These are phyloP conservation scores for Fragum whitleyi DNA, from an alignment of 2,888 invertebrate genomes.

Conservation along the genomic window DNA sequence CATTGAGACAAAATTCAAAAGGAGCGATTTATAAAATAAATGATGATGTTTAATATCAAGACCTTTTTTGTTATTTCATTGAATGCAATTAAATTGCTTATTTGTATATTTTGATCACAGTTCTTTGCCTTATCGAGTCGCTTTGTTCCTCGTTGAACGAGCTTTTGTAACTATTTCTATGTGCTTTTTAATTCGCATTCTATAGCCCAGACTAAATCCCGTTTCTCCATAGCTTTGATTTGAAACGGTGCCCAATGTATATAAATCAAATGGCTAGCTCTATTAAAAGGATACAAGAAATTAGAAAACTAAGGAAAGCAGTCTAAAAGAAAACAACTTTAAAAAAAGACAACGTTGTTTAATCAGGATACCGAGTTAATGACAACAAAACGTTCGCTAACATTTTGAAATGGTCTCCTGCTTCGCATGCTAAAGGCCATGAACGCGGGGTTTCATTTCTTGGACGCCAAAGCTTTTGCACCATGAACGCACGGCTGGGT, in stretches of 20 bases:
- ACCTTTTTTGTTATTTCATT: conserved; percentile 56
- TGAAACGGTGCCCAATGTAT: background rate
- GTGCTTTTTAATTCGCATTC: conserved; percentile 47
- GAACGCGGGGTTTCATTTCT: too few relatives aligned
- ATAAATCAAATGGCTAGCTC: too few relatives aligned
- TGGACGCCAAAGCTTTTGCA: too few relatives aligned
- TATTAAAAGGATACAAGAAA: too few relatives aligned
- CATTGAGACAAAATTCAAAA: conserved; percentile 22
- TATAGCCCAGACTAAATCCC: conserved; percentile 42
- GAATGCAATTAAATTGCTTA: conserved; percentile 61
- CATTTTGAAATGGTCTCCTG: too few relatives aligned
- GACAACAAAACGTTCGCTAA: too few relatives aligned
- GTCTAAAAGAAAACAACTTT: too few relatives aligned
- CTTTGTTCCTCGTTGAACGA: conserved; percentile 45
- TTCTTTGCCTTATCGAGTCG: conserved; percentile 49
- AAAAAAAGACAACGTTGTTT: too few relatives aligned
- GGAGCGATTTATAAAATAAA: conserved; percentile 22
- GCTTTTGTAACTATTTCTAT: conserved; percentile 59
- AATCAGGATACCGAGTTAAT: too few relatives aligned
- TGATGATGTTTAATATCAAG: conserved; percentile 35
- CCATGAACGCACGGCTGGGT: too few relatives aligned
- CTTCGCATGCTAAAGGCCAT: too few relatives aligned
- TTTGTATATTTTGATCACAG: conserved; percentile 55
- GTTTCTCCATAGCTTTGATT: background rate
- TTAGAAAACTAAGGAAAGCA: too few relatives aligned